phyloP scores from a whole-genome alignment of 2,888 invertebrate genomes.

The Harpagoxenus sublaevis region DNA sequence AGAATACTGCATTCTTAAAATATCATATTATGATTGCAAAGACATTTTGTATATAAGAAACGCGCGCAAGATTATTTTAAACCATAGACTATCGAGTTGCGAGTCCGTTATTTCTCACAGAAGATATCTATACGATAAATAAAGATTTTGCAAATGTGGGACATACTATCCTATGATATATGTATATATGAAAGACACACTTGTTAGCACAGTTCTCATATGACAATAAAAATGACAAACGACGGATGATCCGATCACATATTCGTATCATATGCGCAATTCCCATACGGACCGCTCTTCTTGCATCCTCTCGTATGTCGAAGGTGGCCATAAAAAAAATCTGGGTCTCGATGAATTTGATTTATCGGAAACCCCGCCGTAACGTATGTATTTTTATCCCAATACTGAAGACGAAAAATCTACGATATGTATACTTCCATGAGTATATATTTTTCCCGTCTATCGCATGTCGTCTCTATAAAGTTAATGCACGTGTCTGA shows the following conservation, averaged over 20 bases:
- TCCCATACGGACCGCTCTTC: constrained; percentile 41
- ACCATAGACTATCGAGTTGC: neutral
- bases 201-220: constrained; percentile 49
- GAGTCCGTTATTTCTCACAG: neutral
- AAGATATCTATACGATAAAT: neutral
- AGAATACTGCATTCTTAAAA: neutral
- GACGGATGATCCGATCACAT: constrained; percentile 39
- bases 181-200: constrained; percentile 19
- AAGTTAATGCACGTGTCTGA: neutral
- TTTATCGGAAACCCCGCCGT: constrained; percentile 16
- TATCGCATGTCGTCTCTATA: constrained; percentile 1
- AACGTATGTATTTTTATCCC: constrained; percentile 15
- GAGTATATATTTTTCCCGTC: neutral
- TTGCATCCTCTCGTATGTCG: constrained; percentile 37
- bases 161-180: neutral
- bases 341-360: constrained; percentile 49
- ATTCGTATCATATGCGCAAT: constrained; percentile 51
- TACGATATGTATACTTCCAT: neutral
- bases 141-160: constrained; percentile 3
- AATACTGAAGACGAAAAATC: constrained; percentile 1
- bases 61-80: neutral
- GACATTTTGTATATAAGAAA: neutral
- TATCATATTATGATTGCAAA: neutral
- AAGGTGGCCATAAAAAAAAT: constrained; percentile 33
- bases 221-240: constrained; percentile 55